These are phyloP conservation scores for Andrena flavipes DNA, from an alignment of 2,888 invertebrate genomes.

Conservation along the genomic window DNA sequence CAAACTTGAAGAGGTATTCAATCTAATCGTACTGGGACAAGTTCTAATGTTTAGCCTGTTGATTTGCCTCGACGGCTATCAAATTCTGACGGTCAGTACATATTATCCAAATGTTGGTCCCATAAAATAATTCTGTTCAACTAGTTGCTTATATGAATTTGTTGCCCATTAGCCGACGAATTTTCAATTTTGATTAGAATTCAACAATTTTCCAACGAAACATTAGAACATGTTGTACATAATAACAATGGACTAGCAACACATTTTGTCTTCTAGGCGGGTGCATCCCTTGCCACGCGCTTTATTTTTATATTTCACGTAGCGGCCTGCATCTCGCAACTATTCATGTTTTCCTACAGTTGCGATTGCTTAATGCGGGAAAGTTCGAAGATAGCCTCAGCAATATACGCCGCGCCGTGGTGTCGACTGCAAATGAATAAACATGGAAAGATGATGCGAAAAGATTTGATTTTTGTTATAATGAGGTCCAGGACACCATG, in stretches of 20 bases:
- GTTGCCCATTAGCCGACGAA: no score
- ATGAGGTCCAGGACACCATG: slow-evolving; percentile 54
- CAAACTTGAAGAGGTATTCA: slow-evolving; percentile 64
- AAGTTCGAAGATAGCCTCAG: slow-evolving; percentile 16
- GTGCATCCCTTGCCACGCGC: background rate
- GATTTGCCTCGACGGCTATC: slow-evolving; percentile 56
- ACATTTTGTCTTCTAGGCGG: slow-evolving; percentile 27
- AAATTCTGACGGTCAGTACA: slow-evolving; percentile 59
- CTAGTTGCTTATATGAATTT: no score
- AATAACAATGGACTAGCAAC: background rate
- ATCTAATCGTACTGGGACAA: slow-evolving; percentile 60
- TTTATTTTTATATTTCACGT: slow-evolving; percentile 17
- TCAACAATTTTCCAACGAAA: background rate
- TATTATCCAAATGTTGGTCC: background rate
- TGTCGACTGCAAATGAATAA: background rate
- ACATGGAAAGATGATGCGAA: slow-evolving; percentile 34
- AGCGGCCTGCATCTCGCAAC: background rate
- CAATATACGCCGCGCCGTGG: slow-evolving; percentile 7
- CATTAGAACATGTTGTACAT: background rate
- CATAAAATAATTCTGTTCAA: background rate
- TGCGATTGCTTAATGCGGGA: slow-evolving; percentile 13
- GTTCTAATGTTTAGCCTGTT: slow-evolving; percentile 59
- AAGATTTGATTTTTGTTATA: slow-evolving; percentile 57
- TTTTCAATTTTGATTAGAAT: background rate
- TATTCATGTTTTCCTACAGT: slow-evolving; percentile 46